Percentiles rank a stretch among this genome's conserved stretches.
Evolutionary conservation across 2,888 invertebrate genomes (phyloP).

Genomic region (Galerucella calmariensis): DNA sequence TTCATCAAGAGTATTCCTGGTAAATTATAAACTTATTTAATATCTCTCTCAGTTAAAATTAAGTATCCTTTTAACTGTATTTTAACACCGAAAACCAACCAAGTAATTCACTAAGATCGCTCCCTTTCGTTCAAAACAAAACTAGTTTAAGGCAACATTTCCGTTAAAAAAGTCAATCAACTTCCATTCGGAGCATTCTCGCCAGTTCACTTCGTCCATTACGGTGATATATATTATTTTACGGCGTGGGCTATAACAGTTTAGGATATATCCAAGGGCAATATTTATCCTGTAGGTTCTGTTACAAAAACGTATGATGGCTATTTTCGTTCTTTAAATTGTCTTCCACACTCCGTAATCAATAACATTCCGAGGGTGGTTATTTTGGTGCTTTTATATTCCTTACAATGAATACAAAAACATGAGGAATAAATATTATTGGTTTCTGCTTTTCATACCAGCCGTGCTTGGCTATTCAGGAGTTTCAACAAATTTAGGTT

Average conservation of each 20-base stretch:
- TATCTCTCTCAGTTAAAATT: no score
- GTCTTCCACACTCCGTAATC: slow-evolving; percentile 41
- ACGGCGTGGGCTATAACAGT: slow-evolving; percentile 38
- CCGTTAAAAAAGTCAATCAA: not conserved
- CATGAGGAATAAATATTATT: no score
- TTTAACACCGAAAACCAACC: no score
- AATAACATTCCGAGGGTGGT: slow-evolving; percentile 18
- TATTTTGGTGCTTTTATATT: no score
- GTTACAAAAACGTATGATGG: slow-evolving; percentile 42
- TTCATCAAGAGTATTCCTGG: no score
- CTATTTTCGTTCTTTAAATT: slow-evolving; percentile 43
- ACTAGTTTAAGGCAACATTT: not conserved
- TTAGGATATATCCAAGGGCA: slow-evolving; percentile 45
- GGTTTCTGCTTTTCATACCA: no score
- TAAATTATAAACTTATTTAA: no score
- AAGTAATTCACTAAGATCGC: no score
- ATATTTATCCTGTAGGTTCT: slow-evolving; percentile 41
- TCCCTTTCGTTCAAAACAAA: not conserved
- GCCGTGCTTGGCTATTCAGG: no score
- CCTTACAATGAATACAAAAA: no score
- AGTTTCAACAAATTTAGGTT: no score
- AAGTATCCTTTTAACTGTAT: no score
- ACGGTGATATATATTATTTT: slow-evolving; percentile 41
- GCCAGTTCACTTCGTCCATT: slow-evolving; percentile 9
- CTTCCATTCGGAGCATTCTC: not conserved